These are phyloP conservation scores for Eristalis tenax DNA, from an alignment of 2,888 invertebrate genomes.

Conservation along the genomic window DNA sequence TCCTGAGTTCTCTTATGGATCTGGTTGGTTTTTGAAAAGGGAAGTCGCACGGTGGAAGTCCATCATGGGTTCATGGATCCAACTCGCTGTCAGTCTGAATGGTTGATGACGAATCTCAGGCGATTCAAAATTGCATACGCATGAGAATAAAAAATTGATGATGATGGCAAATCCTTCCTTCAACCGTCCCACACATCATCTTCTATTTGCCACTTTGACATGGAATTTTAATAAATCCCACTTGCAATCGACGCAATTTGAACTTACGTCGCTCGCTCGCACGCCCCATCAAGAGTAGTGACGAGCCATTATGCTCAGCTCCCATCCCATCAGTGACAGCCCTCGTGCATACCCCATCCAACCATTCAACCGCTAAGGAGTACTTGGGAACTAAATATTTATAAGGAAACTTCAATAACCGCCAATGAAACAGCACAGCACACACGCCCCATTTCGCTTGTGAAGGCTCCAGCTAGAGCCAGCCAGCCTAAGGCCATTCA, in stretches of 20 bases:
- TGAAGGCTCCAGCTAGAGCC: neutral
- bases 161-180: neutral
- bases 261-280: neutral
- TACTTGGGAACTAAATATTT: conserved; percentile 54
- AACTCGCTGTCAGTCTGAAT: too few relatives aligned
- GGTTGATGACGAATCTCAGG: too few relatives aligned
- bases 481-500: conserved; percentile 27
- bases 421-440: conserved; percentile 61
- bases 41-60: too few relatives aligned
- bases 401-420: conserved; percentile 68
- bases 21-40: too few relatives aligned
- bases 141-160: neutral
- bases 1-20: too few relatives aligned
- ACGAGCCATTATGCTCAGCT: conserved; percentile 21
- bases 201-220: neutral
- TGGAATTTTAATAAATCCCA: neutral
- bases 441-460: conserved; percentile 38
- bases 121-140: neutral
- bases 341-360: conserved; percentile 27
- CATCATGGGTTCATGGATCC: too few relatives aligned
- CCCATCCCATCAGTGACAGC: conserved; percentile 15
- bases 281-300: neutral
- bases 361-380: conserved; percentile 20
- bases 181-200: neutral
- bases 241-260: neutral